Evolutionary conservation across 2,888 invertebrate genomes (phyloP), one percentile per base, ranked within the genome.

Genomic region (Erannis defoliaria): DNA sequence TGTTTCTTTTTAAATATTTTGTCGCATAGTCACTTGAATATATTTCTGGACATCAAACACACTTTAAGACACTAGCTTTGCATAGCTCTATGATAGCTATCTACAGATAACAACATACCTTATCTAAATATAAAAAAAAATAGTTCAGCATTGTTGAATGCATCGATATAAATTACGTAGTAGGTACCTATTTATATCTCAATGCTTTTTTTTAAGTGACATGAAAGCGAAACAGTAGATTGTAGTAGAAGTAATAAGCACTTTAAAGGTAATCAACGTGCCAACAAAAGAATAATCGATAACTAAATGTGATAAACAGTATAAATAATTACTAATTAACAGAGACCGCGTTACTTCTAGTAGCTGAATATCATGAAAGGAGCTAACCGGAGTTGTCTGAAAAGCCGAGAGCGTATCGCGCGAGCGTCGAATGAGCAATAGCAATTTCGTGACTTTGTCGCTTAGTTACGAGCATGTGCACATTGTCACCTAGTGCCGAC

Each of bases 401-500:
- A 50, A 35, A 26, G 26, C 8, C 19, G 37, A 43, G 50, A 45
- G 19, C 21, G 21, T 26, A 58, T n/a, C n/a, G n/a, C n/a, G 5
- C 4, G 8, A 8, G 26, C 26, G n/a, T 46, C 38, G 40, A 53
- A 31, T 38, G 33, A 45, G 53, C 33, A 31, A 31, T 21, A 31
- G 51, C 53, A 59, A 53, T 45, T 21, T 59, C 38, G 46, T 53
- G 59, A 53, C 42, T 62, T n/a, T 33, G 49, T 50, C 54, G 57
- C 57, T 49, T 45, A 40, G 57, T 45, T 62, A 42, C 53, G 21
- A 62, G 37, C 26, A 55, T 43, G 62, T 55, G 37, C 59, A 58
- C 62, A 67, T 60, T 54, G 55, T 50, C 57, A 64, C 37, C 29
- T 31, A 62, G 55, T 35, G 53, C 37, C 29, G 23, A 62, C 54